Evolutionary conservation across 2,888 invertebrate species (phyloP).

Genomic region (Erebia ligea): DNA sequence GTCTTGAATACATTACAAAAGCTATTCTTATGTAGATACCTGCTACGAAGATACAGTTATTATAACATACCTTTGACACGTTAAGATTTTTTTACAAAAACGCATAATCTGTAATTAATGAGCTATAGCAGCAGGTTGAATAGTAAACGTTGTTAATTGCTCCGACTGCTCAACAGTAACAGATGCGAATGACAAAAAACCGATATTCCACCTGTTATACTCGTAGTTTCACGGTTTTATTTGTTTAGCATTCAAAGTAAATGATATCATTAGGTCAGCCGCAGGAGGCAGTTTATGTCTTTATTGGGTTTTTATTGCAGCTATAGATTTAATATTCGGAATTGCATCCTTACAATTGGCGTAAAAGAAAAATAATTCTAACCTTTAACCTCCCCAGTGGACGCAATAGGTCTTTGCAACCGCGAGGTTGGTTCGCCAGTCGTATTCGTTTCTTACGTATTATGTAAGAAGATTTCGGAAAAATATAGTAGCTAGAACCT

Average conservation of each 20-base stretch:
- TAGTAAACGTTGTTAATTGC: constrained; percentile 71
- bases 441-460: too few relatives aligned
- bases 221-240: constrained; percentile 61
- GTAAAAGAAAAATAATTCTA: too few relatives aligned
- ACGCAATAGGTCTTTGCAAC: too few relatives aligned
- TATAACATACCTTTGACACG: constrained; percentile 31
- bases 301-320: constrained; percentile 70
- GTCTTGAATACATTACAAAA: background rate
- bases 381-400: too few relatives aligned
- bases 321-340: constrained; percentile 41
- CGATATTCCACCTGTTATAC: constrained; percentile 71
- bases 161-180: constrained; percentile 38
- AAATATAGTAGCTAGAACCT: too few relatives aligned
- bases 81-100: constrained; percentile 26
- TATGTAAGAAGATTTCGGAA: too few relatives aligned
- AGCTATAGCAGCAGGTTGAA: constrained; percentile 68
- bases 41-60: background rate
- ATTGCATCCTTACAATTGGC: constrained; percentile 10
- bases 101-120: constrained; percentile 39
- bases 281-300: constrained; percentile 74
- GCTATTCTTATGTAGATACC: background rate
- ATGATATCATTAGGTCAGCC: constrained; percentile 77
- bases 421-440: too few relatives aligned
- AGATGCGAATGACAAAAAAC: constrained; percentile 47
- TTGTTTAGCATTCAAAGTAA: constrained; percentile 70